These are phyloP conservation scores for Holothuria glaberrima DNA, from an alignment of 35 echinoderm and acorn worm species.

Conservation along the genomic window DNA sequence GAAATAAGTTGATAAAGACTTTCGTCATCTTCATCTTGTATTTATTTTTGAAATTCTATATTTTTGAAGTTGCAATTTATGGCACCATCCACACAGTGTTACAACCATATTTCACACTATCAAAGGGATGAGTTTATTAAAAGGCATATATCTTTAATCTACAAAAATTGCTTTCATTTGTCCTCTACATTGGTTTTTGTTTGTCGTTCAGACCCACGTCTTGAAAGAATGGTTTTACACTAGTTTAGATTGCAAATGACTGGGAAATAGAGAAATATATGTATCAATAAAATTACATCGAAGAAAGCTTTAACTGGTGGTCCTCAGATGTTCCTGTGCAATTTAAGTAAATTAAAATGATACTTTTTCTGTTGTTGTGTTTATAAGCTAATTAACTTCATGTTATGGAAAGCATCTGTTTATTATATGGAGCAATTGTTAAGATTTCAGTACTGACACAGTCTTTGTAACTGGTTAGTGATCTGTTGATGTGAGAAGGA, in stretches of 20 bases:
- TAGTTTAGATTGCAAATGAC: not conserved
- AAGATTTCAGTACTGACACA: no score
- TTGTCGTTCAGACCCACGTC: not conserved
- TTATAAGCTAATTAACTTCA: no score
- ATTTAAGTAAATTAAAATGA: no score
- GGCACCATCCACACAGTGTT: slow-evolving; percentile 12
- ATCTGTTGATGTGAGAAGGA: no score
- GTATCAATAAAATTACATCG: not conserved
- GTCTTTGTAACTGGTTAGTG: no score
- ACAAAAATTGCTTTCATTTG: not conserved
- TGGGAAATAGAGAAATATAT: not conserved
- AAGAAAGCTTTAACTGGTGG: no score
- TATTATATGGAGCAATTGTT: no score
- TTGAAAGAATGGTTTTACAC: not conserved
- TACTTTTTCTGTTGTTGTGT: no score
- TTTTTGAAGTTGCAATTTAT: slow-evolving; percentile 41
- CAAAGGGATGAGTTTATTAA: not conserved
- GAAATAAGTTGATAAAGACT: no score
- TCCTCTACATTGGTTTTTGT: not conserved
- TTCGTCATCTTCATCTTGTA: no score
- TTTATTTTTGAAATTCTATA: slow-evolving; percentile 30
- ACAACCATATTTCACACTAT: not conserved
- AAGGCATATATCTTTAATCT: not conserved
- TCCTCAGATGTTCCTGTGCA: no score
- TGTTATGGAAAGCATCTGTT: no score